Base-by-base conservation (phyloP, 2,797 vertebrate species). In the Garrulus glandarius region DNA sequence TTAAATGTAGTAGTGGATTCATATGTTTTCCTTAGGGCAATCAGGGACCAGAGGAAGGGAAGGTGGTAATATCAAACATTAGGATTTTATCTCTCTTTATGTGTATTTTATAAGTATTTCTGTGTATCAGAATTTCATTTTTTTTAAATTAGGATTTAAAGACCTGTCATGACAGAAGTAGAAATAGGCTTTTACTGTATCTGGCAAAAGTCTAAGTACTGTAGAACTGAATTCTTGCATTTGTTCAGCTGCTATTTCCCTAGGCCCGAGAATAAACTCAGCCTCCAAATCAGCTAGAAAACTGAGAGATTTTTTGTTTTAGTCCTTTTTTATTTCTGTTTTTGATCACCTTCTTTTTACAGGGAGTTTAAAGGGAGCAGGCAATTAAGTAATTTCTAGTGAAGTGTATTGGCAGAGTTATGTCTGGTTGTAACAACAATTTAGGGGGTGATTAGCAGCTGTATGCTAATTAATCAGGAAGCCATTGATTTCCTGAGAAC, bases 391-490 rank as follows among this genome's bases (percentile, higher is more conserved):
- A 80, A 94, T 81, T 95, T 86, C 64, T 79, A 92, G 52, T 82
- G 78, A 95, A 95, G 70, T 84, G 44, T 55, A 74, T 82, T 95
- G 86, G 65, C 95, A 96, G 94, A 89, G 82, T 93, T 94, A 78
- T 76, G 56, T 92, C 74, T 97, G 86, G 53, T 92, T 90, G 67
- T 86, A 92, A 93, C 79, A 95, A 83, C 60, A 95, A 95, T 96
- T 97, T 95, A 93, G 86, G 95, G 95, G 60, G 79, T 96, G 96
- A 97, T 97, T 95, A 97, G 95, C 96, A 98, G 97, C 97, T 98
- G 97, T 97, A 97, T 98, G 96, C 96, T 97, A 98, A 98, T 98
- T 81, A 76, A 87, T 68, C 91, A 74, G 83, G 92, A 94, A 95
- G 76, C 57, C 83, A 89, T 95, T 43, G 69, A 95, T 94, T 97